Percentiles rank a stretch among this genome's conserved stretches.
phyloP scores from a whole-genome alignment of 2,888 invertebrate genomes.

The Drosophila nigricruria region DNA sequence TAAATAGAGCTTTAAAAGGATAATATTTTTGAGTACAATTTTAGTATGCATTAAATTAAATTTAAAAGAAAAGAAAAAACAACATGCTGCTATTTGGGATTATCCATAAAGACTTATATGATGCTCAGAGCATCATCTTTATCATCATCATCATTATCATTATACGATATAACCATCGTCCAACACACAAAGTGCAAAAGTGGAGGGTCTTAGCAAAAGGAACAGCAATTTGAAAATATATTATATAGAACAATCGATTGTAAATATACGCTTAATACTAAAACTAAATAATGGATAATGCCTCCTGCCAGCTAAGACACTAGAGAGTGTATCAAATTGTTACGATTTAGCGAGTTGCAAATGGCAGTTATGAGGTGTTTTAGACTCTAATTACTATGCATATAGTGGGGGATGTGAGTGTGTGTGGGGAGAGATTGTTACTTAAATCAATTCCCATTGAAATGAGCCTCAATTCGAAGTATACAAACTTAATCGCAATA shows the following conservation, averaged over 20 bases:
- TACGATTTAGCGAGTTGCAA: conserved; percentile 59
- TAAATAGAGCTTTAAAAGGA: conserved; percentile 59
- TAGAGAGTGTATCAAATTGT: conserved; percentile 36
- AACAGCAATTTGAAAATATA: conserved; percentile 68
- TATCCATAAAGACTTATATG: conserved; percentile 57
- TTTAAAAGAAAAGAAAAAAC: conserved; percentile 28
- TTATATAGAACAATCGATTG: conserved; percentile 66
- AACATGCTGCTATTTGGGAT: conserved; percentile 45
- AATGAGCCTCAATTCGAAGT: conserved; percentile 34
- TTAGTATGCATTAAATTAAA: conserved; percentile 38
- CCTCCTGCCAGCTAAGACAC: conserved; percentile 57
- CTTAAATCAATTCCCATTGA: conserved; percentile 38
- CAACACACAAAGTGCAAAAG: conserved; percentile 65
- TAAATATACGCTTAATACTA: conserved; percentile 71
- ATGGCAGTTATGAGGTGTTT: conserved; percentile 64
- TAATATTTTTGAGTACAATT: conserved; percentile 57
- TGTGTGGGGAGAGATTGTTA: conserved; percentile 16
- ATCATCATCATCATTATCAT: conserved; percentile 36
- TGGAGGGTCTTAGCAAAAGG: conserved; percentile 67
- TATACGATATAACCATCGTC: conserved; percentile 26
- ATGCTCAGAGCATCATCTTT: conserved; percentile 71
- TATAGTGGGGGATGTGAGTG: not conserved
- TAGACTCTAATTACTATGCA: conserved; percentile 50
- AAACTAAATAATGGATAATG: conserved; percentile 69
- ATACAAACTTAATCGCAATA: conserved; percentile 45